phyloP scores from a whole-genome alignment of 2,113 vertebrate genomes.

The Salvelinus namaycush region DNA sequence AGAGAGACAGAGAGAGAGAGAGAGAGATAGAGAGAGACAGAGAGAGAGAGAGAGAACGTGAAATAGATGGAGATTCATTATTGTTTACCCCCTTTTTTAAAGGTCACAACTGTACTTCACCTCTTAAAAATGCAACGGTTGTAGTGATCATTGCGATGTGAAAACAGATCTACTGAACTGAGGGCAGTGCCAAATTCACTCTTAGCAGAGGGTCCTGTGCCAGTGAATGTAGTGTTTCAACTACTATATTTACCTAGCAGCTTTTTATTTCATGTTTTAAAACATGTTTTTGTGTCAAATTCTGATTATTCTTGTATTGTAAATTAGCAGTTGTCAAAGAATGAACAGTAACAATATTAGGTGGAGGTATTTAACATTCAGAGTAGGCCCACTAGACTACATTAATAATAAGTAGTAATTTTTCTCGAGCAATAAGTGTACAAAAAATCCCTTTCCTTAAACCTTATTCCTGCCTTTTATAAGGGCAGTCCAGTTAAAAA shows the following conservation, averaged over 20 bases:
- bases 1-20: too few relatives aligned
- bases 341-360: background rate
- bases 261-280: too few relatives aligned
- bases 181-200: slow-evolving; percentile 15
- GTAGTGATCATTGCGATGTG: background rate
- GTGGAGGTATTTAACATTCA: background rate
- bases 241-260: slow-evolving; percentile 5
- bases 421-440: background rate
- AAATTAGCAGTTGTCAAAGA: too few relatives aligned
- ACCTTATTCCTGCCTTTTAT: background rate
- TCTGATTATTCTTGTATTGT: too few relatives aligned
- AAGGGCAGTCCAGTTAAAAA: too few relatives aligned
- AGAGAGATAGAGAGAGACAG: too few relatives aligned
- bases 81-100: slow-evolving; percentile 3
- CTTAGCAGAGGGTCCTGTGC: slow-evolving; percentile 11
- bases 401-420: background rate
- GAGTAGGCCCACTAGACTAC: background rate
- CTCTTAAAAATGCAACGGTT: background rate
- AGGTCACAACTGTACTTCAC: slow-evolving; percentile 2
- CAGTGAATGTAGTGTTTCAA: background rate
- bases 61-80: background rate
- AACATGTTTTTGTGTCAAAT: too few relatives aligned
- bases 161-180: background rate
- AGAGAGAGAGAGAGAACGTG: background rate
- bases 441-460: slow-evolving; percentile 1